Base-by-base conservation (phyloP, 2,797 vertebrate genomes). In the Echiichthys vipera region DNA sequence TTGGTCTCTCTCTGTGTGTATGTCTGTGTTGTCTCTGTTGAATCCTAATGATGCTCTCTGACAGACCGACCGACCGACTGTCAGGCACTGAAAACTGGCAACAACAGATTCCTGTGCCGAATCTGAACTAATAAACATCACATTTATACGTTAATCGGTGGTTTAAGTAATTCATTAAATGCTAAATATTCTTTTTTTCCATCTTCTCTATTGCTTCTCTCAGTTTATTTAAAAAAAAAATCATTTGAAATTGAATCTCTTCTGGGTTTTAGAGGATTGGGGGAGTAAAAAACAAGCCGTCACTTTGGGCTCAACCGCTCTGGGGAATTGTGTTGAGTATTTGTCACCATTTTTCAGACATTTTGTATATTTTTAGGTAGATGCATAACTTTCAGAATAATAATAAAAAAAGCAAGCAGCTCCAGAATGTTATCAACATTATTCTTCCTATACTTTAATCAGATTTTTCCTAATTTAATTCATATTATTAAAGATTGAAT, bases 41-140 rank as follows among this genome's bases (percentile, higher is more conserved):
- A 68, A 53, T 81, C 24, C 15, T 49, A 43, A 67, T 30, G 24
- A 61, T 58, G 56, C 18, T 64, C 3, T 50, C 45, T 69, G 65
- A 64, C 43, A 55, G 25, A 25, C 49, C 29, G 45, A 2, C 43
- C 0, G 15, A 40, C 53, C 20, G 14, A 37, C 32, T 20, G 24
- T 27, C 42, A 37, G 17, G 24, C n/a, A 4, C 51, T 5, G 15
- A 43, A 20, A 53, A 6, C 43, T 18, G 13, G 25, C 27, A 13
- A 4, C 30, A 22, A 24, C 29, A 11, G 27, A 25, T n/a, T 42
- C 36, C 11, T 18, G 2, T 20, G 14, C 6, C 18, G 24, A 56
- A 53, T 47, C 10, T n/a, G 42, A 43, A 20, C n/a, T 43, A 11
- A 20, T 43, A 9, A 43, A 43, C 42, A 43, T 10, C 8, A 10